phyloP scores from a whole-genome alignment of 2,797 vertebrate species.

The Enoplosus armatus region DNA sequence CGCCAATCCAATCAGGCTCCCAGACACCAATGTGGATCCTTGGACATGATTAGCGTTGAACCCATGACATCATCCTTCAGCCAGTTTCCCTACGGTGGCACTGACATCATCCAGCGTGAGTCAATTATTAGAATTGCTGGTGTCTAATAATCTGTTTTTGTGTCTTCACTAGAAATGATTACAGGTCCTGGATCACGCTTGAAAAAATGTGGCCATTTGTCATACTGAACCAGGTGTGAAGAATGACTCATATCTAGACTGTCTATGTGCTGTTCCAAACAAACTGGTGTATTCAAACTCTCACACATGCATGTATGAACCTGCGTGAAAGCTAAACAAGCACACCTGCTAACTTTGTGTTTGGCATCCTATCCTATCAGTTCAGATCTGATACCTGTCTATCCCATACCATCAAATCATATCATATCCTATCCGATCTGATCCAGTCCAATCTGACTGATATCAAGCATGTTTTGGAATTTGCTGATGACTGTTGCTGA shows the following conservation, averaged over 20 bases:
- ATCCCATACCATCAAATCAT: not conserved
- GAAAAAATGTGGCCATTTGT: slow-evolving; percentile 46
- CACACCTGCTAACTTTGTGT: slow-evolving; percentile 19
- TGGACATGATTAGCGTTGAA: slow-evolving; percentile 65
- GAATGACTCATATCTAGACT: slow-evolving; percentile 65
- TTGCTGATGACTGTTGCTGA: no score
- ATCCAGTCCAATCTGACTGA: no score
- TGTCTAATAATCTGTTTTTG: slow-evolving; percentile 61
- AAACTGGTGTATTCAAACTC: slow-evolving; percentile 18
- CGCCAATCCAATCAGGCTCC: slow-evolving; percentile 69
- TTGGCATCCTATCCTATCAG: not conserved
- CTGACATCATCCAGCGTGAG: slow-evolving; percentile 76
- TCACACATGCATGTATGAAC: slow-evolving; percentile 37
- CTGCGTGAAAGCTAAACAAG: slow-evolving; percentile 23
- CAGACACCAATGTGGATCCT: slow-evolving; percentile 61
- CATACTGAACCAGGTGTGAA: slow-evolving; percentile 72
- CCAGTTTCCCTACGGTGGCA: slow-evolving; percentile 49
- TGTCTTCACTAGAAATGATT: slow-evolving; percentile 48
- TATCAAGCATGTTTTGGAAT: no score
- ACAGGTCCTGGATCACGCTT: slow-evolving; percentile 29
- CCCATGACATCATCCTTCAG: slow-evolving; percentile 68
- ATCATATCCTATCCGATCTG: no score
- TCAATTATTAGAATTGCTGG: slow-evolving; percentile 59
- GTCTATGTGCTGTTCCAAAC: slow-evolving; percentile 35
- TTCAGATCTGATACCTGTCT: not conserved